A percentile compares a stretch with the other conserved stretches of the same genome.
Evolutionary conservation across 2,888 invertebrate species (phyloP).

Genomic region (Troides aeacus): DNA sequence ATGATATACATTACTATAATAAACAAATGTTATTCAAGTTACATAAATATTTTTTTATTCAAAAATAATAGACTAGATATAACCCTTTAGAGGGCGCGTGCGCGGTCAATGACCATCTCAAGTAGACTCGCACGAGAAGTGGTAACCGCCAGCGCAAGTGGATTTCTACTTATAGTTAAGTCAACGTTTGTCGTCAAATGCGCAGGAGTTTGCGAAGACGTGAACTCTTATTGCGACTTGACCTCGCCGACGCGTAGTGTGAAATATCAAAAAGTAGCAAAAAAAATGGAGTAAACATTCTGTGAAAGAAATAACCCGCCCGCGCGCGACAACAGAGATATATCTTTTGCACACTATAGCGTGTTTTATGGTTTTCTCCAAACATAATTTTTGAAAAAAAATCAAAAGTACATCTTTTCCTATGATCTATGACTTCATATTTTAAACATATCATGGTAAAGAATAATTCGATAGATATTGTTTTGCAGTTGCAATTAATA

Average conservation of each 20-base stretch:
- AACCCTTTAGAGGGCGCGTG: constrained; percentile 35
- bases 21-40: not conserved
- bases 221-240: constrained; percentile 21
- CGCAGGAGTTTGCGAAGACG: constrained; percentile 26
- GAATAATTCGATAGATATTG: not conserved
- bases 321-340: no score
- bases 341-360: no score
- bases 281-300: no score
- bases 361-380: no score
- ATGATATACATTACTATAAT: not conserved
- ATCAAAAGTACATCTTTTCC: no score
- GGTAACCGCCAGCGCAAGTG: constrained; percentile 26
- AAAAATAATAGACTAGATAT: constrained; percentile 20
- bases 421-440: no score
- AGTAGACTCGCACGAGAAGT: constrained; percentile 24
- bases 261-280: no score
- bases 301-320: no score
- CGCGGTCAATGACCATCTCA: constrained; percentile 31
- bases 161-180: constrained; percentile 28
- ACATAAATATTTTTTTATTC: not conserved
- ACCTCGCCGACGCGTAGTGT: constrained; percentile 8
- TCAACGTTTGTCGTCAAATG: constrained; percentile 20
- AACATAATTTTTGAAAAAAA: no score
- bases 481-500: not conserved
- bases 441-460: no score